A percentile compares a stretch with the other conserved stretches of the same genome.
phyloP scores from a whole-genome alignment of 2,797 vertebrate genomes.

The Petrocephalus sullivani region DNA sequence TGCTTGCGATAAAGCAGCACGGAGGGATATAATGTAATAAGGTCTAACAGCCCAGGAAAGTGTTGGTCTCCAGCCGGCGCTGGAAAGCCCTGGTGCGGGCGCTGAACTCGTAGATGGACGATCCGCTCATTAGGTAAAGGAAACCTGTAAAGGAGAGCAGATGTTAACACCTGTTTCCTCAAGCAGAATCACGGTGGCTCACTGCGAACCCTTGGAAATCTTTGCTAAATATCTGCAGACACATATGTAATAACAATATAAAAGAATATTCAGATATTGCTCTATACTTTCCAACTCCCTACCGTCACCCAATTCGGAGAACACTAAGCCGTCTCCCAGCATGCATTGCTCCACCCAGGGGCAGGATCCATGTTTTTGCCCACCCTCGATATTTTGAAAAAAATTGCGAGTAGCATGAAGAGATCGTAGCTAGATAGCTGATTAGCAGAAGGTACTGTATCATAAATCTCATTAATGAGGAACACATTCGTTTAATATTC shows the following conservation, averaged over 20 bases:
- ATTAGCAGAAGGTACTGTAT: neutral
- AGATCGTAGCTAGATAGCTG: neutral
- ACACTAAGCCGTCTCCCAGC: neutral
- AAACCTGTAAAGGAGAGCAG: conserved; percentile 41
- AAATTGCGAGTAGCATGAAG: neutral
- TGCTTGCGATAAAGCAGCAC: neutral
- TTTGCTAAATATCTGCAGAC: neutral
- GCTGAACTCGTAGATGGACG: conserved; percentile 46
- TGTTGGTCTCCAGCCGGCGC: conserved; percentile 44
- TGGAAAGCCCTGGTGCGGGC: conserved; percentile 29
- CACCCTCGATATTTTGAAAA: neutral
- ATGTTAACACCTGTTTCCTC: neutral
- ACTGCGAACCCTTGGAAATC: neutral
- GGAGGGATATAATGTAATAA: neutral
- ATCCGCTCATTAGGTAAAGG: conserved; percentile 54
- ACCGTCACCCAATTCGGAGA: neutral
- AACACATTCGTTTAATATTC: neutral
- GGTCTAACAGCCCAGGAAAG: conserved; percentile 40
- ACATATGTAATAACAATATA: neutral
- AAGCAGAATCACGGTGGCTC: neutral
- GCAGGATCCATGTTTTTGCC: neutral
- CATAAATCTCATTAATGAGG: neutral
- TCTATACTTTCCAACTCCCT: neutral
- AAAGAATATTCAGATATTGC: neutral
- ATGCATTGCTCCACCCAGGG: neutral